phyloP scores from a whole-genome alignment of 2,888 invertebrate species.

The Phymatocera aterrima region DNA sequence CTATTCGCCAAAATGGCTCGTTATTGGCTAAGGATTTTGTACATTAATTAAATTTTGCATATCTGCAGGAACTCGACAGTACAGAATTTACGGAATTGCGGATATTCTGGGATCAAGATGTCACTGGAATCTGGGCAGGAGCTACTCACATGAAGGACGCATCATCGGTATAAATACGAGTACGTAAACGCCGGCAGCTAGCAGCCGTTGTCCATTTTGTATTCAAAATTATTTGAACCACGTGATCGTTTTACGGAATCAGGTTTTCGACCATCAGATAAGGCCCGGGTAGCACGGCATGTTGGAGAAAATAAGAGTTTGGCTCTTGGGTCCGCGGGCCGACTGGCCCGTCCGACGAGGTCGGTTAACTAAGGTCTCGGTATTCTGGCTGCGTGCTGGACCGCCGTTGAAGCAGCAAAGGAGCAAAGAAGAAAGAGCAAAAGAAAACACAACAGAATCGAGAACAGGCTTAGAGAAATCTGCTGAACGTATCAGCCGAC shows the following conservation, averaged over 20 bases:
- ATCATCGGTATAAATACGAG: conserved; percentile 23
- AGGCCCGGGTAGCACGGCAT: conserved; percentile 33
- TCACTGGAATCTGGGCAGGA: conserved; percentile 7
- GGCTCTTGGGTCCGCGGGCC: conserved; percentile 30
- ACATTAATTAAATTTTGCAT: neutral
- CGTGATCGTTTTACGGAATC: conserved; percentile 42
- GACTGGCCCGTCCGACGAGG: conserved; percentile 26
- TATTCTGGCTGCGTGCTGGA: conserved; percentile 43
- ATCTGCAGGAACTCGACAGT: neutral
- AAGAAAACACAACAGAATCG: conserved; percentile 21
- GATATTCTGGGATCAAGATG: neutral
- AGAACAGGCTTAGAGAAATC: conserved; percentile 13
- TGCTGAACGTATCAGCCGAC: neutral
- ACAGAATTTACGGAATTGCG: neutral
- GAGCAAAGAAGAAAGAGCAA: conserved; percentile 11
- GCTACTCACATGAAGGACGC: neutral
- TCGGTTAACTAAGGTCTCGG: conserved; percentile 35
- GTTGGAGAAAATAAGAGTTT: conserved; percentile 40
- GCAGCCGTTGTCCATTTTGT: conserved; percentile 37
- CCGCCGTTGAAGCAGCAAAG: conserved; percentile 23
- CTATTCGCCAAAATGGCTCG: neutral
- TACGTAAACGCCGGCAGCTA: conserved; percentile 18
- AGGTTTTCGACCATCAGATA: conserved; percentile 42
- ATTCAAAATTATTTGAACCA: conserved; percentile 42
- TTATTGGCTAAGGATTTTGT: neutral